A percentile compares a stretch with the other conserved stretches of the same genome.
These are phyloP conservation scores for Ooceraea biroi DNA, from an alignment of 1,140 invertebrate species.

Conservation along the genomic window DNA sequence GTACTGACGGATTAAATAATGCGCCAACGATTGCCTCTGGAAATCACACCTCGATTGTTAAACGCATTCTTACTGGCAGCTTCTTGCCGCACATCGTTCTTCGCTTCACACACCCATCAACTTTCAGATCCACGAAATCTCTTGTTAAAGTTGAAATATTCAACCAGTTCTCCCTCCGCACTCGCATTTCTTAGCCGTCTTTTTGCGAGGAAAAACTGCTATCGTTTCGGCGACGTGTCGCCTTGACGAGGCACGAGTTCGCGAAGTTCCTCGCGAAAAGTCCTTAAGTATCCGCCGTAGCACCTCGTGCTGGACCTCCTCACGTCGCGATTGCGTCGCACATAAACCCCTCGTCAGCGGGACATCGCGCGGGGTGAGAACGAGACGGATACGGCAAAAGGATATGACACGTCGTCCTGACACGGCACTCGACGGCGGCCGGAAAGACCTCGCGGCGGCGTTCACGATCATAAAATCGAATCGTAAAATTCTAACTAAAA, in stretches of 20 bases:
- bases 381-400: not conserved
- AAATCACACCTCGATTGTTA: too few species aligned
- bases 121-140: too few species aligned
- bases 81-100: too few species aligned
- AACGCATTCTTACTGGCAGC: too few species aligned
- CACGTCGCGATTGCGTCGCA: conserved; percentile 48
- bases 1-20: too few species aligned
- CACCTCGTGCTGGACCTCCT: conserved; percentile 9
- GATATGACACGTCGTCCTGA: conserved; percentile 56
- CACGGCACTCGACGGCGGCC: conserved; percentile 12
- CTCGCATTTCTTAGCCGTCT: too few species aligned
- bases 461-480: conserved; percentile 68
- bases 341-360: conserved; percentile 44
- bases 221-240: not conserved
- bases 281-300: conserved; percentile 22
- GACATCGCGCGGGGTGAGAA: not conserved
- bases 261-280: conserved; percentile 9
- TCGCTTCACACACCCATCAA: too few species aligned
- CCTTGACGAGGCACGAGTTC: conserved; percentile 1
- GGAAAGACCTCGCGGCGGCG: not conserved
- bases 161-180: too few species aligned
- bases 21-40: too few species aligned
- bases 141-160: too few species aligned
- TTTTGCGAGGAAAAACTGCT: not conserved
- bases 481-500: conserved; percentile 71